Evolutionary conservation across 2,797 vertebrate species (phyloP).

Genomic region (Galago senegalensis): DNA sequence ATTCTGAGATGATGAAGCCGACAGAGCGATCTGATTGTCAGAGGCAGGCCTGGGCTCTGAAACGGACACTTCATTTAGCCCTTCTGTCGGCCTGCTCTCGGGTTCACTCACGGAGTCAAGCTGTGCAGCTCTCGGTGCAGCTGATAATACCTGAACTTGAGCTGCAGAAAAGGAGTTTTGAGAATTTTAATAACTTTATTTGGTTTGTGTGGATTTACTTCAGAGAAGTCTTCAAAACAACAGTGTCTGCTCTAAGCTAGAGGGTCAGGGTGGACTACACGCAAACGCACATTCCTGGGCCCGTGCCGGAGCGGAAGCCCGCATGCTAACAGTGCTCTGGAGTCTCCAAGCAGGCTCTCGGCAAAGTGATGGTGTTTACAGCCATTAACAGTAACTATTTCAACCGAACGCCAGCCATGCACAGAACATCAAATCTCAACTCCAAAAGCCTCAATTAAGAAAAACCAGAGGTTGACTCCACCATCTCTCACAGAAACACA

Average conservation of each 20-base stretch:
- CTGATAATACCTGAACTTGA: slow-evolving; percentile 95
- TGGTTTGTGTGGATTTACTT: neutral
- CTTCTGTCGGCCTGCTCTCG: slow-evolving; percentile 65
- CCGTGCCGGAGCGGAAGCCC: neutral
- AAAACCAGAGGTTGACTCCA: neutral
- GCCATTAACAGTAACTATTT: neutral
- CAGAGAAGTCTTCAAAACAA: neutral
- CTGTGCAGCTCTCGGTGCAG: slow-evolving; percentile 94
- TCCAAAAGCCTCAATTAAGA: neutral
- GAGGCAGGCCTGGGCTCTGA: slow-evolving; percentile 66
- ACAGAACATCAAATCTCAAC: neutral
- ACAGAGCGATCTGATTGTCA: slow-evolving; percentile 70
- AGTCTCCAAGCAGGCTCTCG: neutral
- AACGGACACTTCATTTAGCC: neutral
- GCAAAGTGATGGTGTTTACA: neutral
- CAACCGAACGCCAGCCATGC: neutral
- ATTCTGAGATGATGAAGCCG: slow-evolving; percentile 76
- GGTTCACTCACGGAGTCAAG: slow-evolving; percentile 90
- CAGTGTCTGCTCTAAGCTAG: neutral
- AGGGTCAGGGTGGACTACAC: fast-evolving
- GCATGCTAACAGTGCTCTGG: neutral
- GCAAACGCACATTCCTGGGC: fast-evolving
- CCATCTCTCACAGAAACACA: neutral
- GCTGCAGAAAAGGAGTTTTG: slow-evolving; percentile 86
- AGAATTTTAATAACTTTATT: neutral